phyloP scores from a whole-genome alignment of 2,888 invertebrate species.

The Halocaridina rubra region DNA sequence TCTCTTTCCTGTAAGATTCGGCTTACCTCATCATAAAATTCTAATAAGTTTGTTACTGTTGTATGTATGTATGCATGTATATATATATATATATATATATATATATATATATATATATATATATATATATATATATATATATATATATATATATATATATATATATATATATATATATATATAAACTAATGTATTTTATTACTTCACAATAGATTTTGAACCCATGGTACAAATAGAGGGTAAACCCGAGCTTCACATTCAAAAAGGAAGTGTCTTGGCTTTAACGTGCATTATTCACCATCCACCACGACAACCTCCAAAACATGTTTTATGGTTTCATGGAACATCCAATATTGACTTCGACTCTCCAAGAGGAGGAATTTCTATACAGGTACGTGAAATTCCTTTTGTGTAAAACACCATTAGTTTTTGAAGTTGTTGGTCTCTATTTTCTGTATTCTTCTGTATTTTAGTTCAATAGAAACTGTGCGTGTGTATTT shows the following conservation, averaged over 20 bases:
- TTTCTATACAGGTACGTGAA: slow-evolving; percentile 48
- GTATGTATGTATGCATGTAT: not conserved
- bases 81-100: not conserved
- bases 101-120: not conserved
- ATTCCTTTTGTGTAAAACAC: too few relatives aligned
- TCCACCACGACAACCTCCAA: slow-evolving; percentile 18
- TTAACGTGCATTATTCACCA: slow-evolving; percentile 44
- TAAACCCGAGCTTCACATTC: slow-evolving; percentile 42
- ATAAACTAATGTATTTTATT: too few relatives aligned
- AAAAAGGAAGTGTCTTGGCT: slow-evolving; percentile 46
- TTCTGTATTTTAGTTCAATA: too few relatives aligned
- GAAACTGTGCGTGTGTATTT: too few relatives aligned
- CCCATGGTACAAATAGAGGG: slow-evolving; percentile 37
- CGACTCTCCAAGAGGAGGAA: slow-evolving; percentile 50
- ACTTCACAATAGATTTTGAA: not conserved
- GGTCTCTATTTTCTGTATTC: too few relatives aligned
- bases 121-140: not conserved
- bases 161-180: not conserved
- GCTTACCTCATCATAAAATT: too few relatives aligned
- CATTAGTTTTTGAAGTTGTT: too few relatives aligned
- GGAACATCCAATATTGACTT: slow-evolving; percentile 46
- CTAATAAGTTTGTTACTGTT: too few relatives aligned
- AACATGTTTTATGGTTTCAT: slow-evolving; percentile 51
- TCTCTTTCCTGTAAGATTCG: too few relatives aligned
- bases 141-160: not conserved